These are phyloP conservation scores for Alfaro cultratus DNA, from an alignment of 2,797 vertebrate species.

Conservation along the genomic window DNA sequence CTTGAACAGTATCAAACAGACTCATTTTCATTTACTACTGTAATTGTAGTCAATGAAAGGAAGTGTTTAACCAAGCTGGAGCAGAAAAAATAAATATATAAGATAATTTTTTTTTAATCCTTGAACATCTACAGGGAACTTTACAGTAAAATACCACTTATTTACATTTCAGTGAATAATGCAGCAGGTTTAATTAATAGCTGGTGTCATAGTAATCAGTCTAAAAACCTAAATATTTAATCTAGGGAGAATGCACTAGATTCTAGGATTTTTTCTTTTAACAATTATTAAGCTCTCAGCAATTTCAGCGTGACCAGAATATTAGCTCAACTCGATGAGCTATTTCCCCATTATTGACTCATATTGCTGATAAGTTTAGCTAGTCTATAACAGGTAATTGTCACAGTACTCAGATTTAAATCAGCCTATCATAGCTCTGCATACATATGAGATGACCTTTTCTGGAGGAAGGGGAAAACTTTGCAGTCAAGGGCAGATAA, in stretches of 20 bases:
- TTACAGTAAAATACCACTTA: neutral
- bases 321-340: neutral
- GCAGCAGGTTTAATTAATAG: slow-evolving; percentile 1
- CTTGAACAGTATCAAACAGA: neutral
- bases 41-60: no score
- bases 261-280: neutral
- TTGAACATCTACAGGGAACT: neutral
- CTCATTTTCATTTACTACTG: neutral
- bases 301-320: neutral
- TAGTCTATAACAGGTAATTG: slow-evolving; percentile 5
- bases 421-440: slow-evolving; percentile 22
- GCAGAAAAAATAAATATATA: neutral
- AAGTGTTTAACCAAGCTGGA: neutral
- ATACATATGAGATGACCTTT: slow-evolving; percentile 53
- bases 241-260: neutral
- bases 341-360: neutral
- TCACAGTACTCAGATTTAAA: slow-evolving; percentile 8
- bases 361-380: slow-evolving; percentile 1
- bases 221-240: neutral
- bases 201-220: neutral
- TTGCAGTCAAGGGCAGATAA: slow-evolving; percentile 53
- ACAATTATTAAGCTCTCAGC: neutral
- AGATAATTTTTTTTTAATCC: neutral
- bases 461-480: slow-evolving; percentile 41
- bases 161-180: neutral